Evolutionary conservation across 2,888 invertebrate genomes (phyloP), one percentile per base, ranked within the genome.

Genomic region (Pyrrhosoma nymphula): DNA sequence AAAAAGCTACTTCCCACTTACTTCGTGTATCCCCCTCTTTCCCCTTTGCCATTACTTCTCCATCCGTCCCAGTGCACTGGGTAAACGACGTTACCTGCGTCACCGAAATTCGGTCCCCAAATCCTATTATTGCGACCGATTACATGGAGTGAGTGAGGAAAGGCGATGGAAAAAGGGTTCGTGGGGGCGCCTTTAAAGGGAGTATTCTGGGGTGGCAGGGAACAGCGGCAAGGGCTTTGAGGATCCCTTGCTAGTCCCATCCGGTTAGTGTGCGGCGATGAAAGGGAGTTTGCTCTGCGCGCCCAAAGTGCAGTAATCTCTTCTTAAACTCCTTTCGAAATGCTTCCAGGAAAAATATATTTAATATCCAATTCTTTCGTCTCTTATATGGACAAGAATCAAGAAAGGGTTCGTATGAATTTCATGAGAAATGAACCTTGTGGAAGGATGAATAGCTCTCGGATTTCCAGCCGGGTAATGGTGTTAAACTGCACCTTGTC

Each of bases 71-170:
- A 69, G n/a, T n/a, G 26, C n/a, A n/a, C 14, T n/a, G 69, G 26
- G 82, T 82, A 82, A 82, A 35, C 82, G 82, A 82, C 35, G 35
- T 26, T 20, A 26, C 12, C 69, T 69, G 26, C 26, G 20, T 20
- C 82, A 35, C 35, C 35, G 35, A 16, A 35, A 16, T 35, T 35
- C 35, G 82, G 82, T 82, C 35, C 26, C 35, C 35, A 82, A 82
- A 82, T 82, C 82, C 82, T 82, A 82, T 82, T 82, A 82, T 35
- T 35, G 82, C 82, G 82, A 82, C 30, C 26, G 82, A 82, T 82
- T 82, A 82, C 35, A 82, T 82, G 82, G 82, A 18, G 75, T 18
- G 82, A 82, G 16, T 2, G 30, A 35, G 16, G 82, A 35, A 82
- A 82, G 82, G 14, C 30, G 82, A 30, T 82, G 82, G 82, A 82